A percentile compares a stretch with the other conserved stretches of the same genome.
phyloP scores from a whole-genome alignment of 2,797 vertebrate species.

The Sibirionetta formosa region DNA sequence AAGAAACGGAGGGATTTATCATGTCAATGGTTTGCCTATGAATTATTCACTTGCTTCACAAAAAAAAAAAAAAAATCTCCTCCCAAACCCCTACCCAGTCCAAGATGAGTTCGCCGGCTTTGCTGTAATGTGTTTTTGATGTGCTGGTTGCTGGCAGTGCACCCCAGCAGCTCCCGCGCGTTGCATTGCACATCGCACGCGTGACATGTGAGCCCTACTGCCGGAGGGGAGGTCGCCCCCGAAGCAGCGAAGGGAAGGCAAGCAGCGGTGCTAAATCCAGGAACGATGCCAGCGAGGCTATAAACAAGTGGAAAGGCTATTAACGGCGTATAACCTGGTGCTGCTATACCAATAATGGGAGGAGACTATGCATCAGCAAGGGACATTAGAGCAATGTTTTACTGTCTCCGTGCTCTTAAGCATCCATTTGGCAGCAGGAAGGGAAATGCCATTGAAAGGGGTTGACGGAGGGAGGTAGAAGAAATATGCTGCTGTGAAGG shows the following conservation, averaged over 20 bases:
- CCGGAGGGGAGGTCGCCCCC: neutral
- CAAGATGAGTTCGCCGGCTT: neutral
- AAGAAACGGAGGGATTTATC: slow-evolving; percentile 58
- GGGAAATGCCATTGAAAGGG: neutral
- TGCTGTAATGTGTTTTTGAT: neutral
- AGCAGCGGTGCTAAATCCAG: neutral
- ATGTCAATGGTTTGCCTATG: slow-evolving; percentile 52
- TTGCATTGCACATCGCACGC: neutral
- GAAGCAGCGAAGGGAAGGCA: neutral
- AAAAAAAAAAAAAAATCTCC: neutral
- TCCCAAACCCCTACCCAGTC: neutral
- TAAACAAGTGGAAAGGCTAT: slow-evolving; percentile 19
- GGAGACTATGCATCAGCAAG: neutral
- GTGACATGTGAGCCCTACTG: neutral
- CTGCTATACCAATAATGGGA: neutral
- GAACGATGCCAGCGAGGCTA: slow-evolving; percentile 23
- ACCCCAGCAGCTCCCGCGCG: neutral
- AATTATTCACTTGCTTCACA: slow-evolving; percentile 59
- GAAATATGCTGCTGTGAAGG: fast-evolving
- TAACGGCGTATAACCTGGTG: neutral
- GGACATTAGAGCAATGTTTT: neutral
- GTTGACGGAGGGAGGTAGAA: neutral
- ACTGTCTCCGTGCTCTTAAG: neutral
- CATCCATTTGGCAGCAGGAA: slow-evolving; percentile 1
- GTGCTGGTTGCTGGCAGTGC: neutral